Conservation (phyloP, 2,797 vertebrate genomes). For the Bradypodion pumilum region DNA sequence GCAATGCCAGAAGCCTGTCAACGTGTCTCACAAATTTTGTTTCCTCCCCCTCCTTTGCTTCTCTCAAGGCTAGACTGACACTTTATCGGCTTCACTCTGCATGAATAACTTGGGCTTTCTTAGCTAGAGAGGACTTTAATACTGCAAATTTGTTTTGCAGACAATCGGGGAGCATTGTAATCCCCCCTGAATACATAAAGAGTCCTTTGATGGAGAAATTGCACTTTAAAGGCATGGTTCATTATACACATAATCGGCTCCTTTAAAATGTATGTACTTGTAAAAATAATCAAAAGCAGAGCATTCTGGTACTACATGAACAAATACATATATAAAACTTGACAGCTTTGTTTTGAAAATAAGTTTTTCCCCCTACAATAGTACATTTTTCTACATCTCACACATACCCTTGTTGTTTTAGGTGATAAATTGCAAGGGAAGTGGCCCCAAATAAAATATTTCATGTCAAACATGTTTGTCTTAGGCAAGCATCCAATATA, state of each 20-base stretch:
- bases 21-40: constrained; percentile 37
- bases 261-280: constrained; percentile 52
- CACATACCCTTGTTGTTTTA: constrained; percentile 43
- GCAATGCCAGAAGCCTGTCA: constrained; percentile 59
- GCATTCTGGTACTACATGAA: constrained; percentile 47
- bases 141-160: constrained; percentile 60
- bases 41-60: constrained; percentile 18
- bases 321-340: constrained; percentile 31
- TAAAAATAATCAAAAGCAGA: constrained; percentile 61
- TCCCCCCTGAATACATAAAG: constrained; percentile 55
- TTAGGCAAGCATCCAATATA: constrained; percentile 45
- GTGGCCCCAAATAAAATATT: constrained; percentile 14
- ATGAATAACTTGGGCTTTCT: constrained; percentile 53
- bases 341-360: constrained; percentile 56
- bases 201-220: constrained; percentile 50
- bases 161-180: constrained; percentile 44
- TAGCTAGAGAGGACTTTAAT: constrained; percentile 61
- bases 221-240: constrained; percentile 23
- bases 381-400: constrained; percentile 15
- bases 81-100: constrained; percentile 54
- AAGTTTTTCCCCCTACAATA: constrained; percentile 31
- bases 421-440: constrained; percentile 38
- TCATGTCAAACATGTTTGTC: constrained; percentile 55
- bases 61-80: constrained; percentile 53
- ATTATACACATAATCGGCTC: constrained; percentile 42